A percentile compares a stretch with the other conserved stretches of the same genome.
Evolutionary conservation across 2,113 vertebrate genomes (phyloP).

Genomic region (Pristiophorus japonicus): DNA sequence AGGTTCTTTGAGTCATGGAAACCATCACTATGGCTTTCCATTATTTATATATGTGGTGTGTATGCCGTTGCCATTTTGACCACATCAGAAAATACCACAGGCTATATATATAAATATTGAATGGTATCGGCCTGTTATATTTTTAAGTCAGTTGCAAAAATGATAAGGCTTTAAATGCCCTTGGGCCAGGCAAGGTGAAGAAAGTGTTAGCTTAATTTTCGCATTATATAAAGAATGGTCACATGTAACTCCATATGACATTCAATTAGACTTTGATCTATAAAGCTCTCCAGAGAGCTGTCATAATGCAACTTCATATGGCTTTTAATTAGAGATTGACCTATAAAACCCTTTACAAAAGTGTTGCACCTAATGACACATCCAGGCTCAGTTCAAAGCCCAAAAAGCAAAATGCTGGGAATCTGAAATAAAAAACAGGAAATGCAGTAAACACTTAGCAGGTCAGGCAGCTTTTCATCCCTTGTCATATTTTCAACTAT

Average conservation of each 20-base stretch:
- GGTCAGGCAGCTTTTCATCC: not conserved
- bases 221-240: not conserved
- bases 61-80: not conserved
- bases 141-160: not conserved
- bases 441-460: not conserved
- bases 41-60: not conserved
- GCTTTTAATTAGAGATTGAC: slow-evolving; percentile 15
- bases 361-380: not conserved
- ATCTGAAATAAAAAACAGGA: not conserved
- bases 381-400: not conserved
- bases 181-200: not conserved
- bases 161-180: not conserved
- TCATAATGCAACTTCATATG: not conserved
- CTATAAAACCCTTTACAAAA: not conserved
- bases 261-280: slow-evolving; percentile 20
- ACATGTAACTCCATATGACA: slow-evolving; percentile 1
- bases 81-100: not conserved
- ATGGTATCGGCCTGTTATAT: not conserved
- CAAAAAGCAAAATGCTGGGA: not conserved
- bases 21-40: not conserved
- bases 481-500: not conserved
- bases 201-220: not conserved
- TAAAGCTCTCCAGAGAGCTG: slow-evolving; percentile 4
- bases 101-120: not conserved
- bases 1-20: not conserved